Evolutionary conservation across 2,797 vertebrate species (phyloP), one percentile per base, ranked within the genome.

Genomic region (Thunnus albacares): DNA sequence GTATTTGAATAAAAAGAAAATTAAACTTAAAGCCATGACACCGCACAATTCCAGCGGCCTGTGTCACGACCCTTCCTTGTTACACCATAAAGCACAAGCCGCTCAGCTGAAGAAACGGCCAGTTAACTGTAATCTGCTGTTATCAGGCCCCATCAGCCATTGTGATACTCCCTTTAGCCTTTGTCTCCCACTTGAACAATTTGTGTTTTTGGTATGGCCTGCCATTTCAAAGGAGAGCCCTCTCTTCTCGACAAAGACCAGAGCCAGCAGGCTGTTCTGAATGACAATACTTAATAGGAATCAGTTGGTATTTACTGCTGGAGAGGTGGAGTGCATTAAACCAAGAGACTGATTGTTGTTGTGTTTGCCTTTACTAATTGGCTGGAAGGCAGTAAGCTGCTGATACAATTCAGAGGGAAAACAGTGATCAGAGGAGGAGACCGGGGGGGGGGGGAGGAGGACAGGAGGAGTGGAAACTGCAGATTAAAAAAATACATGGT

Each of bases 301-400:
- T 90, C 87, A 87, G 87, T 91, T 84, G 91, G 91, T 94, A 94
- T 95, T 94, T 93, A 93, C 93, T 90, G 88, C 87, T 82, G 86
- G 80, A 85, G 87, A 91, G 86, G 85, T 92, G 81, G 85, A 91
- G 92, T 91, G 86, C 88, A 92, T 94, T 94, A 93, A 91, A 80
- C 88, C 85, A 71, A 88, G 85, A 84, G 81, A 83, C 79, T 84
- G 89, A 90, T 92, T 92, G 91, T 94, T 94, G 90, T 87, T 88
- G 70, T 93, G 91, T 94, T 94, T 94, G 91, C 89, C 86, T 90
- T 89, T 87, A 90, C 92, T 94, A 94, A 95, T 94, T 95, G 91
- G 89, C 89, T 91, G 69, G 87, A 93, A 89, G 92, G 89, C 92
- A 90, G 81, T 83, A 65, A 80, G 85, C 83, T 76, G 87, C 84